Base-by-base conservation (phyloP, 1,140 invertebrate genomes). In the Plectrocnemia conspersa region DNA sequence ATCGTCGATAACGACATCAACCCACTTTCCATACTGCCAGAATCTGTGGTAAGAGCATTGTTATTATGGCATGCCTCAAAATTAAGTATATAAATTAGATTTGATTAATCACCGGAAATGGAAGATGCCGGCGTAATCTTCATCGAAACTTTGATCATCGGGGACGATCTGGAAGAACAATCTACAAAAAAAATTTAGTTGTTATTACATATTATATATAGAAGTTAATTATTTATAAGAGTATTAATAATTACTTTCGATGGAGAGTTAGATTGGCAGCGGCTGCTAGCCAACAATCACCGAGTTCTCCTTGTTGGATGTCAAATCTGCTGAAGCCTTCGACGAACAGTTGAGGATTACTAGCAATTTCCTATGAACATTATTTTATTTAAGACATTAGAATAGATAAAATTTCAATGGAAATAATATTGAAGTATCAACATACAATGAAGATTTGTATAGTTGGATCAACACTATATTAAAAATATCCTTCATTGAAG, bases 221-320 rank as follows among this genome's bases (percentile, higher is more conserved):
- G 15, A 46, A 36, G 42, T 11, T 32, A 38, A 50, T 6, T 54
- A 33, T n/a, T n/a, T n/a, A n/a, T n/a, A n/a, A n/a, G n/a, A n/a
- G n/a, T n/a, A n/a, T n/a, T n/a, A n/a, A n/a, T n/a, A n/a, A n/a
- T n/a, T 25, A 70, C 63, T 83, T 81, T 36, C 85, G 79, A 67
- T 93, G 86, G 58, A 97, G 78, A 0, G 95, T 97, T 19, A 99
- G 75, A 72, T 96, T 97, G 3, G 94, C 94, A 23, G 95, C 96
- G 19, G 96, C 96, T 58, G 98, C 71, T 0, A 99, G 75, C 96
- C 96, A 98, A 68, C 96, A 98, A 69, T 99, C 95, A 41, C 95
- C 95, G 0, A 99, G 75, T 77, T 97, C 93, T 55, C 96, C 96
- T 74, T 99, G 96, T 60, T 94, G 89, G 0, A 98, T 91, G 76